A percentile compares a stretch with the other conserved stretches of the same genome.
phyloP scores from a whole-genome alignment of 2,797 vertebrate species.

The Ctenopoma kingsleyae region DNA sequence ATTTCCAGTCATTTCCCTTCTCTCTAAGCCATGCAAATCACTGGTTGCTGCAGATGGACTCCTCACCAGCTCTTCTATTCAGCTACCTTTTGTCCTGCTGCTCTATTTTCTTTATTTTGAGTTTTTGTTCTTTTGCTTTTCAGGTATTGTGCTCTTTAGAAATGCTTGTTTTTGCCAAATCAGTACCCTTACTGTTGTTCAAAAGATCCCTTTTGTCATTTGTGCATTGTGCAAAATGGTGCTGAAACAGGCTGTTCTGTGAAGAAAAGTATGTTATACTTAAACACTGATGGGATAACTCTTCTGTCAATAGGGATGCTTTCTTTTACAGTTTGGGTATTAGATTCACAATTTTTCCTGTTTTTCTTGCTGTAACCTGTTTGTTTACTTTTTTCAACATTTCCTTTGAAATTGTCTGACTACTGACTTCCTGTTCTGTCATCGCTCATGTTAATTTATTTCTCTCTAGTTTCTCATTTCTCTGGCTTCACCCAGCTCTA shows the following conservation, averaged over 20 bases:
- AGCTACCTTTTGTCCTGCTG: conserved; percentile 58
- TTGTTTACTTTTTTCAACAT: conserved; percentile 42
- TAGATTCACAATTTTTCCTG: conserved; percentile 30
- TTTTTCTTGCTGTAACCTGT: conserved; percentile 48
- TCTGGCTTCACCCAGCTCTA: conserved; percentile 52
- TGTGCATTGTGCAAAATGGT: conserved; percentile 2
- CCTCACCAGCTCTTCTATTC: conserved; percentile 71
- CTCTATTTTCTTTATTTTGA: conserved; percentile 51
- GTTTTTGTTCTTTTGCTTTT: conserved; percentile 55
- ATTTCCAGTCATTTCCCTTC: conserved; percentile 28
- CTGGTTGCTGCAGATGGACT: conserved; percentile 81
- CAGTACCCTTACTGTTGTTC: conserved; percentile 40
- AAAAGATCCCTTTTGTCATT: conserved; percentile 28
- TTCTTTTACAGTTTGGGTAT: conserved; percentile 49
- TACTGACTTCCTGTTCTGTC: conserved; percentile 59
- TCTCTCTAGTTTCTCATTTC: conserved; percentile 68
- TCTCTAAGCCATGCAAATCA: conserved; percentile 29
- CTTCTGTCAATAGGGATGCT: conserved; percentile 15
- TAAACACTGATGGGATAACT: background rate
- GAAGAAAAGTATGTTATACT: background rate
- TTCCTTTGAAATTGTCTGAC: conserved; percentile 49
- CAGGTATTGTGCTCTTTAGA: conserved; percentile 52
- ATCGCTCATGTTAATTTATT: conserved; percentile 60
- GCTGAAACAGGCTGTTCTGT: background rate
- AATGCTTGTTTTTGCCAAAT: conserved; percentile 18